phyloP scores from a whole-genome alignment of 2,888 invertebrate species.

The Oxytorus armatus region DNA sequence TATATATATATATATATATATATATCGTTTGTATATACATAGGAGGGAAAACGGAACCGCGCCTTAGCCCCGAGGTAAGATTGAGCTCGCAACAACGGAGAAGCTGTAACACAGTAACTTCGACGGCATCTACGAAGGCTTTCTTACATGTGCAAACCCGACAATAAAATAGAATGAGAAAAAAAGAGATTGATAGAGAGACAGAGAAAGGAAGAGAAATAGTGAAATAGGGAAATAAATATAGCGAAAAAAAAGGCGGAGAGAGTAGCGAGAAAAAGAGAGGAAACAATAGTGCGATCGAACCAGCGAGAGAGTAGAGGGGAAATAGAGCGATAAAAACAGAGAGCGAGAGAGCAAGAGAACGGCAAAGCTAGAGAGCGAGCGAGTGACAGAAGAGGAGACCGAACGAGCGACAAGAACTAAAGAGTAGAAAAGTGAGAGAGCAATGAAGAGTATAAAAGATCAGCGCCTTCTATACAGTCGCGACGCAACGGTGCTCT shows the following conservation, averaged over 20 bases:
- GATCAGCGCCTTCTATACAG: conserved; percentile 21
- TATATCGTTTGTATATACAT: too few relatives aligned
- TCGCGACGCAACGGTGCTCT: conserved; percentile 75
- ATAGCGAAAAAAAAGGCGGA: too few relatives aligned
- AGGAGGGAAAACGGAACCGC: conserved; percentile 55
- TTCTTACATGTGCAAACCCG: conserved; percentile 17
- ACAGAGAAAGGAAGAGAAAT: not conserved
- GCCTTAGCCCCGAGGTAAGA: conserved; percentile 57
- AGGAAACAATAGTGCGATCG: not conserved
- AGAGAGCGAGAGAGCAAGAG: not conserved
- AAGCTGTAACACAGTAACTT: conserved; percentile 33
- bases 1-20: too few relatives aligned
- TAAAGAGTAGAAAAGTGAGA: not conserved
- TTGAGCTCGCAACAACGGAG: conserved; percentile 17
- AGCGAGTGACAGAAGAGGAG: not conserved
- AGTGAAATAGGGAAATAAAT: too few relatives aligned
- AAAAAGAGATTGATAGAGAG: too few relatives aligned
- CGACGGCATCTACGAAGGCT: conserved; percentile 20
- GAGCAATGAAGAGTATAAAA: not conserved
- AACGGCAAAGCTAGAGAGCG: not conserved
- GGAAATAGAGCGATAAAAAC: not conserved
- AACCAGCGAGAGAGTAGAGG: not conserved
- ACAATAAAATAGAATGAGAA: too few relatives aligned
- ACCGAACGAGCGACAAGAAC: not conserved
- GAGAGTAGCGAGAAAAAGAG: not conserved